Base-by-base conservation (phyloP, 2,888 invertebrate genomes). In the Antitype chi region DNA sequence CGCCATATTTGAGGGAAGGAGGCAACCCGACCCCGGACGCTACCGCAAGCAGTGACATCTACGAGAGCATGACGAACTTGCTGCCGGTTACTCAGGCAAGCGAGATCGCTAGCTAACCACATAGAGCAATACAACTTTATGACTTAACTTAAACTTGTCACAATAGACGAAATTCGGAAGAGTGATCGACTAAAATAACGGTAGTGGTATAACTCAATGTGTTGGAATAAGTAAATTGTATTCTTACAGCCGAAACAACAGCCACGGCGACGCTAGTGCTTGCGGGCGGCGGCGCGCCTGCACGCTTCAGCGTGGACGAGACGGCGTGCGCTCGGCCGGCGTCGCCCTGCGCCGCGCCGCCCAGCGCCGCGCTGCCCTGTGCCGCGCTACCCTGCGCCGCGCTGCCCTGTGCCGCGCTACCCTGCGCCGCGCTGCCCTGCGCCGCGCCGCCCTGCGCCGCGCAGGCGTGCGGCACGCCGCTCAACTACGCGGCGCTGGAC, bases 401-500 rank as follows among this genome's bases (percentile, higher is more conserved):
- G 64, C 94, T n/a, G 17, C 52, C 47, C 52, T 13, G 72, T 62
- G 62, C 53, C 78, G 82, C 90, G 75, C n/a, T n/a, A n/a, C 52
- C 47, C 52, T 13, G 72, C 64, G 62, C 53, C 78, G 73, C 47
- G 43, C 4, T 23, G 17, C 52, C 47, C 52, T 13, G 72, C 64
- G 62, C 53, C 78, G 73, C 47, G 43, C 4, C 25, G 17, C 52
- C 47, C 52, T 13, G 72, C 64, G 62, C 53, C 78, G 82, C 90
- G 75, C n/a, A n/a, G n/a, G n/a, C n/a, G n/a, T n/a, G n/a, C n/a
- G n/a, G n/a, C n/a, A n/a, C n/a, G n/a, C 91, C 92, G 69, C 92
- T 96, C 73, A 90, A 96, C 93, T 96, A 96, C 94, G 96, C 96
- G 49, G 94, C 96, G 81, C 92, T 96, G 70, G 96, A 96, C 91